phyloP scores from a whole-genome alignment of 2,113 vertebrate species.

The Aphelocoma coerulescens region DNA sequence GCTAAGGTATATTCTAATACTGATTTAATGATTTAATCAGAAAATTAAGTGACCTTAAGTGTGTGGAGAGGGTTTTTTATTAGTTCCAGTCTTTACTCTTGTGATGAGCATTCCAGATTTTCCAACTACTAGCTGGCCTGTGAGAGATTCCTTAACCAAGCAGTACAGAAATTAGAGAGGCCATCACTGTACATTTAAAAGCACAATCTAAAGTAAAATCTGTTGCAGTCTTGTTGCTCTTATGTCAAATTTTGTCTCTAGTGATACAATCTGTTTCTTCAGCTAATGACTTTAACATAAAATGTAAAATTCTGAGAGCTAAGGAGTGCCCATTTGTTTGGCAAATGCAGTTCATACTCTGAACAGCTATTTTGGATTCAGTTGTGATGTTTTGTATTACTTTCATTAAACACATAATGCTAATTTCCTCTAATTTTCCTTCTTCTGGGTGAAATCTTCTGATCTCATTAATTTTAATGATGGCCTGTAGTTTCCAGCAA shows the following conservation, averaged over 20 bases:
- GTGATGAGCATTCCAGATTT: background rate
- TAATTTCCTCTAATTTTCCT: background rate
- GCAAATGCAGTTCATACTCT: background rate
- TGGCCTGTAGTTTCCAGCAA: background rate
- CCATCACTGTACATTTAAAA: background rate
- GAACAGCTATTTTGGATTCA: background rate
- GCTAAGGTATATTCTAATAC: background rate
- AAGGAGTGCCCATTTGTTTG: background rate
- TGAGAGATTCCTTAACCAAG: background rate
- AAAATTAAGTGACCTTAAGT: background rate
- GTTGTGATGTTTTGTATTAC: background rate
- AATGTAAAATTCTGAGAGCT: background rate
- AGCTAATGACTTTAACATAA: background rate
- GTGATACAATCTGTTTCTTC: conserved; percentile 32
- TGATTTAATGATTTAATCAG: background rate
- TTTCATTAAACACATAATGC: background rate
- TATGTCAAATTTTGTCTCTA: conserved; percentile 2
- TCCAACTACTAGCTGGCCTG: background rate
- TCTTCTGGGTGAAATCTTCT: background rate
- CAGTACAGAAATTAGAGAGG: background rate
- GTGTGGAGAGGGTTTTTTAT: background rate
- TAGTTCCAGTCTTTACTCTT: background rate
- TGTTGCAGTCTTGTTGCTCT: conserved; percentile 13
- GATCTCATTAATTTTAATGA: background rate
- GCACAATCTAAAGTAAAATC: background rate